Conservation (phyloP, 2,888 invertebrate species). For the Muschampia plurimacula region DNA sequence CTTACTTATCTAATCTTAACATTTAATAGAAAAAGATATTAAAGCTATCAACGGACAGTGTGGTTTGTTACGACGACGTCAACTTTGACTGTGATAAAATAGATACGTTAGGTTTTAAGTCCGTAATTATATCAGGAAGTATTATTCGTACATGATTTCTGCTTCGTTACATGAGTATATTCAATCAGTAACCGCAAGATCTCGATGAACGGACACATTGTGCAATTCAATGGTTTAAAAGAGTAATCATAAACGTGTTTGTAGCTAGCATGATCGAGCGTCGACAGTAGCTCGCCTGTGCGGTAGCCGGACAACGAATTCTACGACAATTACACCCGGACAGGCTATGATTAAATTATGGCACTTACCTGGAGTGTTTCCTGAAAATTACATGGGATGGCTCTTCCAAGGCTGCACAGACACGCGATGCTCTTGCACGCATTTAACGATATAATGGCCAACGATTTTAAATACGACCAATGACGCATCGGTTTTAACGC, state of each 20-base stretch:
- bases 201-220: conserved; percentile 43
- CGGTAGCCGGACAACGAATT: conserved; percentile 74
- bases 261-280: conserved; percentile 54
- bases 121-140: neutral
- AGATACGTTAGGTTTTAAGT: neutral
- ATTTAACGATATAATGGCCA: conserved; percentile 68
- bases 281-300: conserved; percentile 55
- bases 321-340: conserved; percentile 79
- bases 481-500: conserved; percentile 83
- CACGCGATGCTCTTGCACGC: conserved; percentile 81
- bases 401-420: conserved; percentile 77
- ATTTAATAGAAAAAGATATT: no score
- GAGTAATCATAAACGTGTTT: conserved; percentile 57
- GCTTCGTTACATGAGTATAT: conserved; percentile 7
- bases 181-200: conserved; percentile 18
- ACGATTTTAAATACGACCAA: conserved; percentile 75
- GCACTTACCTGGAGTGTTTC: conserved; percentile 82
- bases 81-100: neutral
- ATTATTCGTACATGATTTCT: neutral
- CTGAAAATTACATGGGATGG: conserved; percentile 85
- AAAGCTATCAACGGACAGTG: neutral
- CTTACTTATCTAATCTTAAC: no score
- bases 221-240: conserved; percentile 46
- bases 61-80: neutral
- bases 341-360: conserved; percentile 85